These are phyloP conservation scores for Hapalemur alaotrensis DNA, from an alignment of 2,797 vertebrate species.

Conservation along the genomic window DNA sequence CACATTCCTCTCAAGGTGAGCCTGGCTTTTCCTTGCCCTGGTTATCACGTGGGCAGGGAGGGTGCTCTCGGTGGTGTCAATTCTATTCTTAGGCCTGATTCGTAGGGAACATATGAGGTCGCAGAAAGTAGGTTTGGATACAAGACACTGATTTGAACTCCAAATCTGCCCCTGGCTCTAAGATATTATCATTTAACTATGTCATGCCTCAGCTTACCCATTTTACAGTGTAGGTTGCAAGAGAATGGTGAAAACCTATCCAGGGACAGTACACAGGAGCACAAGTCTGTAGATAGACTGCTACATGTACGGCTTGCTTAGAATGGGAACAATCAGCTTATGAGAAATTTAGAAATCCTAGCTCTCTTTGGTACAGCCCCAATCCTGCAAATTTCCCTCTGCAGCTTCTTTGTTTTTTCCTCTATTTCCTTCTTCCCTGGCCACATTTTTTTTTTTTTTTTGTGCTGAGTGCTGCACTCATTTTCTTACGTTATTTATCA, in stretches of 20 bases:
- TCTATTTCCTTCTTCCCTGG: neutral
- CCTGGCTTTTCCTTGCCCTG: neutral
- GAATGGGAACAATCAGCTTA: neutral
- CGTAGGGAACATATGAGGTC: slow-evolving; percentile 34
- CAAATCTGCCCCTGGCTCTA: neutral
- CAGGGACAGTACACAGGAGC: neutral
- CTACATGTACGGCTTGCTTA: neutral
- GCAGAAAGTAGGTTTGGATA: slow-evolving; percentile 45
- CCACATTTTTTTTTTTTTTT: neutral
- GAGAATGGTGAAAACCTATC: neutral
- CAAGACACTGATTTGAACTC: neutral
- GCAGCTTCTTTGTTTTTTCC: neutral
- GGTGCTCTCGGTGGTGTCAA: neutral
- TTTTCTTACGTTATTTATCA: neutral
- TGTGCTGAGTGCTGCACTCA: neutral
- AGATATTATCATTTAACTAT: neutral
- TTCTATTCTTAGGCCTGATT: slow-evolving; percentile 61
- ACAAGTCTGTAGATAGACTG: neutral
- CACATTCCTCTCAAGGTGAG: slow-evolving; percentile 55
- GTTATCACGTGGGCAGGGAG: neutral
- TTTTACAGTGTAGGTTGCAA: neutral
- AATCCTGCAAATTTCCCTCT: neutral
- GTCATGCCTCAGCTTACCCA: neutral
- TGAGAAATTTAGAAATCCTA: neutral
- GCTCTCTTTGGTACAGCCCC: neutral